Conservation (phyloP, 2,113 vertebrate species). For the Lasiurus cinereus region DNA sequence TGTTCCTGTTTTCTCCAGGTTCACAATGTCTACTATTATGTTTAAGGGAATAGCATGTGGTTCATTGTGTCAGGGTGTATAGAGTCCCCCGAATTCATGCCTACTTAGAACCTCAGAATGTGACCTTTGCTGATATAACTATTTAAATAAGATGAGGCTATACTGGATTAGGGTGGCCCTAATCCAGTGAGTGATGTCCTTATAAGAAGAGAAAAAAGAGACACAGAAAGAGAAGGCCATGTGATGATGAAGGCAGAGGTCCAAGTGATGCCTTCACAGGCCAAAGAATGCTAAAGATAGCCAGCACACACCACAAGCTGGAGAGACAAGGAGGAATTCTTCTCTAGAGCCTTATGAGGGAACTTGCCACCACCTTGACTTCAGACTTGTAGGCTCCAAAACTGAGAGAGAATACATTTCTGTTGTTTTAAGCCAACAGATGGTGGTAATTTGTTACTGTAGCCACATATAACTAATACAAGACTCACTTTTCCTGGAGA, state of each 20-base stretch:
- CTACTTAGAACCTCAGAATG: neutral
- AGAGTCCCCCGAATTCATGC: rapidly evolving
- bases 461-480: neutral
- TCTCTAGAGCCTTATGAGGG: rapidly evolving
- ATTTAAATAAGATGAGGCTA: neutral
- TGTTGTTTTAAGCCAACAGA: neutral
- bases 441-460: rapidly evolving
- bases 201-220: neutral
- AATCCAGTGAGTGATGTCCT: neutral
- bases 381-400: neutral
- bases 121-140: neutral
- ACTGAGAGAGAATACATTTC: rapidly evolving
- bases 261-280: neutral
- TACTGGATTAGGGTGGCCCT: neutral
- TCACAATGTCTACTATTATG: rapidly evolving
- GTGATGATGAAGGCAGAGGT: rapidly evolving
- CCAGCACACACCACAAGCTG: neutral
- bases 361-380: rapidly evolving
- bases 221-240: rapidly evolving
- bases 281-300: rapidly evolving
- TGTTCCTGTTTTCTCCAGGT: rapidly evolving
- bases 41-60: rapidly evolving
- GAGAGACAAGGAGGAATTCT: neutral
- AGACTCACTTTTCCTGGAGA: rapidly evolving
- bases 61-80: rapidly evolving